phyloP scores from a whole-genome alignment of 1,140 invertebrate genomes.

The Rhizoglyphus robini region DNA sequence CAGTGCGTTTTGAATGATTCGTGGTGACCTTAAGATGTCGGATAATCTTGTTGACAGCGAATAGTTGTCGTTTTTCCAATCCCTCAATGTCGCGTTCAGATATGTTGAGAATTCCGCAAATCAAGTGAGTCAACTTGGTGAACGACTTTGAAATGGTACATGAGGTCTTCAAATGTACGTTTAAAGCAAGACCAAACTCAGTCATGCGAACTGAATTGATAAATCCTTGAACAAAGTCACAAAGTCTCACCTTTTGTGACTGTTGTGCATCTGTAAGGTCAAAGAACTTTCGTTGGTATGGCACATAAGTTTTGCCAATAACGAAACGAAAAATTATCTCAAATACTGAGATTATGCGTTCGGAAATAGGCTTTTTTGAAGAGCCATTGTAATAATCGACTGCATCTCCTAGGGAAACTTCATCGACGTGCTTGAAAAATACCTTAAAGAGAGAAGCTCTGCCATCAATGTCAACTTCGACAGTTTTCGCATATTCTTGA shows the following conservation, averaged over 20 bases:
- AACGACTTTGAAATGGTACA: neutral
- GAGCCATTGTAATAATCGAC: neutral
- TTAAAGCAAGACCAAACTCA: constrained; percentile 2
- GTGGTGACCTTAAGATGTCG: neutral
- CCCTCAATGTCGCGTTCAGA: too few relatives aligned
- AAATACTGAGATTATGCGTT: neutral
- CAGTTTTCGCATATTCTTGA: neutral
- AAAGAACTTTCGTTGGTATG: constrained; percentile 5
- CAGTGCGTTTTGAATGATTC: neutral
- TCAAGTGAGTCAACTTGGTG: neutral
- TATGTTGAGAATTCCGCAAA: neutral
- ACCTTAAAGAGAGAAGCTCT: neutral
- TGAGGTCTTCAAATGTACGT: neutral
- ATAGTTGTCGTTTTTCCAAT: neutral
- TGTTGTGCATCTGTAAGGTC: neutral
- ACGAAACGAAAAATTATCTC: constrained; percentile 2
- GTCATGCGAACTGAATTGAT: neutral
- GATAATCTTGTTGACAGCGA: neutral
- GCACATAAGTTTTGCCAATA: neutral
- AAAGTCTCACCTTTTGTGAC: neutral
- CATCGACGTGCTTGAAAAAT: neutral
- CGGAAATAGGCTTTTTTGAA: neutral
- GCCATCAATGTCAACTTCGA: neutral
- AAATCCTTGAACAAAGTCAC: constrained; percentile 7
- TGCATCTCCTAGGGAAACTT: neutral